These are phyloP conservation scores for Limnephilus marmoratus DNA, from an alignment of 2,888 invertebrate species.

Conservation along the genomic window DNA sequence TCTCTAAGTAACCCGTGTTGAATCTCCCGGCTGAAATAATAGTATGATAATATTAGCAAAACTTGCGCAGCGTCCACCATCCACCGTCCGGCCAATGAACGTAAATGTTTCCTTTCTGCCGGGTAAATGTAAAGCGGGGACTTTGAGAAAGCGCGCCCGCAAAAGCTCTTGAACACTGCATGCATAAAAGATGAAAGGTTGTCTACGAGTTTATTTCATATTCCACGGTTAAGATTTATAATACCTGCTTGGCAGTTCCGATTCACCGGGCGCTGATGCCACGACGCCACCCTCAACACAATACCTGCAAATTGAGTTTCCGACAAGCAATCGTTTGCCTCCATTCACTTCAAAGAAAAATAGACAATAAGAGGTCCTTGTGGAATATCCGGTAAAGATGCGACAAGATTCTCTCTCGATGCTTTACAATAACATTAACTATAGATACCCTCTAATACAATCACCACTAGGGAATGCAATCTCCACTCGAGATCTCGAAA, in stretches of 20 bases:
- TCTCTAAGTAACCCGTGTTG: neutral
- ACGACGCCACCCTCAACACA: neutral
- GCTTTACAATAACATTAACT: too few relatives aligned
- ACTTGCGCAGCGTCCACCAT: neutral
- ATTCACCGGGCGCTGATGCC: neutral
- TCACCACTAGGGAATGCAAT: too few relatives aligned
- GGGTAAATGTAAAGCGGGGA: neutral
- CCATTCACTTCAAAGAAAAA: neutral
- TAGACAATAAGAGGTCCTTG: neutral
- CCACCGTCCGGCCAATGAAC: neutral
- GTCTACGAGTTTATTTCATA: constrained; percentile 17
- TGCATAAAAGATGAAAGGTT: constrained; percentile 20
- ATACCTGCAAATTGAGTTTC: neutral
- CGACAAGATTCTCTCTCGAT: too few relatives aligned
- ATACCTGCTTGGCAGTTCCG: neutral
- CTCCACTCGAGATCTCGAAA: too few relatives aligned
- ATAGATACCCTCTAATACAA: too few relatives aligned
- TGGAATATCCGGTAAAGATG: neutral
- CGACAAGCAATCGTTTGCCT: neutral
- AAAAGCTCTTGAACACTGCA: constrained; percentile 8
- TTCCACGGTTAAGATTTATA: constrained; percentile 14
- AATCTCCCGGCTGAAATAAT: neutral
- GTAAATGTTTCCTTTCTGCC: neutral
- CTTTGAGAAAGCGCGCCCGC: neutral
- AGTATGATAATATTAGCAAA: neutral